Base-by-base conservation (phyloP, 2,797 vertebrate genomes). In the Molossus alvarezi region DNA sequence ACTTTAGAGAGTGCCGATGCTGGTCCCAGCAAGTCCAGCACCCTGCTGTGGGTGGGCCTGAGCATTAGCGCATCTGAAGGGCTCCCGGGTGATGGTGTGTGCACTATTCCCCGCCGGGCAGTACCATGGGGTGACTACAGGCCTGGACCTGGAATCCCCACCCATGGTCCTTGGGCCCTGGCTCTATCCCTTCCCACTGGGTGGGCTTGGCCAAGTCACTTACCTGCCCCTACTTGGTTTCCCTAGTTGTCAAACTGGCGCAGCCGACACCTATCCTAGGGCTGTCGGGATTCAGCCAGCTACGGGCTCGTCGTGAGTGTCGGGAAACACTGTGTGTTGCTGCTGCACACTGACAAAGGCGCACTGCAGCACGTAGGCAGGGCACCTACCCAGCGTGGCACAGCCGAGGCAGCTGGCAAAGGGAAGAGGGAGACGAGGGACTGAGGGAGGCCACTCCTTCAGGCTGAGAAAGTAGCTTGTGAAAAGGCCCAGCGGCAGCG, bases 101-200 rank as follows among this genome's bases (percentile, higher is more conserved):
- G 6, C 0, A 72, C 8, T 1, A 4, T 48, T 37, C 20, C 0
- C 6, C 0, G 3, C 60, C 48, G 33, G 53, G 48, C 17, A 25
- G 25, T 45, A 4, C 88, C 21, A 1, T 1, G 17, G 57, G 62
- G 13, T 51, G 69, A 23, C 25, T 23, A 37, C 57, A 12, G 65
- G 51, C 5, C 57, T 25, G 11, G 62, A 45, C 37, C 71, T 67
- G 37, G 67, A 58, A 45, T 7, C 27, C 37, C 21, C 3, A 6
- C 1, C 9, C 2, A 37, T 0, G 5, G 23, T 12, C 95, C 25
- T 20, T 25, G 72, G 21, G 37, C 86, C 75, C 57, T 41, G 67
- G 8, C 27, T 82, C 17, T 69, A 18, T 2, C 53, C 55, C 17
- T 90, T 45, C 41, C 60, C 25, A 23, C 17, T 23, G 18, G 37